Base-by-base conservation (phyloP, 1,140 invertebrate species). In the Megalopta genalis region DNA sequence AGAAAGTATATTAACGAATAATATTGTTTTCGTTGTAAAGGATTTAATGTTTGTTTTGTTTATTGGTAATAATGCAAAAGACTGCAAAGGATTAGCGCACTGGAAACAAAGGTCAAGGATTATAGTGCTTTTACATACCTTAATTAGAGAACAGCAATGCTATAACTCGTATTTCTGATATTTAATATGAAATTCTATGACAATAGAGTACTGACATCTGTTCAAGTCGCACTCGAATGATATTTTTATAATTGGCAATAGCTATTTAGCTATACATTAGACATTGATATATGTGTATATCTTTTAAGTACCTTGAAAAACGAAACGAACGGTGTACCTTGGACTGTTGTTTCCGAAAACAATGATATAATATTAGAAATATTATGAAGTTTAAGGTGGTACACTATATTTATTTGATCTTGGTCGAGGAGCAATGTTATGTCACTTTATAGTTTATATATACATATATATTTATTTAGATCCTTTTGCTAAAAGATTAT, bases 191-290 rank as follows among this genome's bases (percentile, higher is more conserved):
- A 73, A 79, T 75, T 73, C 18, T 66, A 75, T 49, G 42, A 60
- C 21, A 65, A 71, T 59, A 80, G 70, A 75, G 60, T 75, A 67
- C 39, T 71, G 14, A 80, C 49, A 57, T 67, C 6, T 59, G 71
- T 80, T 82, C 27, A 59, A 64, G 57, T 71, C 46, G 59, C 76
- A 69, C 74, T 81, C 57, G 70, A 81, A 77, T 57, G 37, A 71
- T 85, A 84, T 85, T 85, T 85, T 84, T 84, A 78, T 84, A 84
- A 84, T 84, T 85, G 65, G 73, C 78, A 64, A n/a, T 66, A 73
- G 54, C 16, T 57, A 81, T 73, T n/a, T 65, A 77, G 27, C 25
- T 46, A 46, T 25, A 73, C 67, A 78, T 79, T 75, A 46, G 14
- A 83, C 37, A 78, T 78, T 68, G 39, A 82, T 49, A 73, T 69